These are phyloP conservation scores for Eulemur coronatus DNA, from an alignment of 2,797 vertebrate species.

Conservation along the genomic window DNA sequence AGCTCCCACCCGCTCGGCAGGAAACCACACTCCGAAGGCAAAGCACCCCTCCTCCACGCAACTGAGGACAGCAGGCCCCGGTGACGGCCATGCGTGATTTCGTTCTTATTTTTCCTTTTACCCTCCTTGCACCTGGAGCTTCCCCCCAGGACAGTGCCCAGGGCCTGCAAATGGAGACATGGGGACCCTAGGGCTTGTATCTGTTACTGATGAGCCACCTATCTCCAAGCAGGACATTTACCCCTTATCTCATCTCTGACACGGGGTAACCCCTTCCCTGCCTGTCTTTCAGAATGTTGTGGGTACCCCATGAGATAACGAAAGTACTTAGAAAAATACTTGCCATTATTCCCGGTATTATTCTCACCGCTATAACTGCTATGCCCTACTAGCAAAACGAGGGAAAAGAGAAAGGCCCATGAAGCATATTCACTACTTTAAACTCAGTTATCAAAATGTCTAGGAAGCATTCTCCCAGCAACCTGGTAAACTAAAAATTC, in stretches of 20 bases:
- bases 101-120: neutral
- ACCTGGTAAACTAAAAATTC: neutral
- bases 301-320: neutral
- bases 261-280: neutral
- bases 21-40: neutral
- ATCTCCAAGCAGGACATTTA: neutral
- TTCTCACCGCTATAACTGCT: neutral
- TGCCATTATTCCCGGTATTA: neutral
- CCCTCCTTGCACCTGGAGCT: neutral
- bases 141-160: neutral
- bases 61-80: neutral
- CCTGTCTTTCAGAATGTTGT: neutral
- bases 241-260: neutral
- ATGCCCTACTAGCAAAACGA: neutral
- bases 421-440: neutral
- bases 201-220: neutral
- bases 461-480: neutral
- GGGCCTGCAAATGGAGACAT: neutral
- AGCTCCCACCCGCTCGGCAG: neutral
- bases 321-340: neutral
- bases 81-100: rapidly evolving
- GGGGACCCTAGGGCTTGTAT: rapidly evolving
- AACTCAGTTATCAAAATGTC: neutral
- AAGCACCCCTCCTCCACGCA: neutral
- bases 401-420: neutral